These are phyloP conservation scores for Eurystomus gularis DNA, from an alignment of 2,113 vertebrate genomes.

Conservation along the genomic window DNA sequence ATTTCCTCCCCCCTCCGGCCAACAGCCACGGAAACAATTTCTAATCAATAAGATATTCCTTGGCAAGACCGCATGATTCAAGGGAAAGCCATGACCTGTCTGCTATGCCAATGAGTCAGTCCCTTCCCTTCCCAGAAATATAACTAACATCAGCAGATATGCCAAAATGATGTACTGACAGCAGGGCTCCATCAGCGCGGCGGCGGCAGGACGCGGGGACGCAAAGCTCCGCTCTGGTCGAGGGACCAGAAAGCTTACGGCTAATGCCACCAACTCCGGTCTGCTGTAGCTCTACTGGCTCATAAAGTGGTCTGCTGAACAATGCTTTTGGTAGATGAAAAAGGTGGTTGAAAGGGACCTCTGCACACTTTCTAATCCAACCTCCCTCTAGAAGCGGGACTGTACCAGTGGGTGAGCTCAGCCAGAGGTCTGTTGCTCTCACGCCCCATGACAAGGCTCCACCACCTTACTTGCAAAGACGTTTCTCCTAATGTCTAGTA, in stretches of 20 bases:
- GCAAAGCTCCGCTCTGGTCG: neutral
- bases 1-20: neutral
- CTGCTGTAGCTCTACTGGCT: neutral
- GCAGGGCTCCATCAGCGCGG: neutral
- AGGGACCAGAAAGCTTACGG: neutral
- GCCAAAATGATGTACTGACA: neutral
- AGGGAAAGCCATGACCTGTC: slow-evolving; percentile 58
- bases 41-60: slow-evolving; percentile 40
- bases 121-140: slow-evolving; percentile 19
- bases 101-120: slow-evolving; percentile 44
- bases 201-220: neutral
- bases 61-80: slow-evolving; percentile 45
- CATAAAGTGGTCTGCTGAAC: accelerated
- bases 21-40: neutral
- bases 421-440: neutral
- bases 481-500: neutral
- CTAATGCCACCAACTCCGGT: neutral
- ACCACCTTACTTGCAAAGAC: neutral
- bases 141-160: slow-evolving; percentile 27
- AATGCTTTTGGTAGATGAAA: neutral
- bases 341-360: neutral
- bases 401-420: neutral
- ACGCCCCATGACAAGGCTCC: neutral
- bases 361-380: neutral
- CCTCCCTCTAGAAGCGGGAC: neutral